These are phyloP conservation scores for Synanthedon formicaeformis DNA, from an alignment of 2,888 invertebrate genomes.

Conservation along the genomic window DNA sequence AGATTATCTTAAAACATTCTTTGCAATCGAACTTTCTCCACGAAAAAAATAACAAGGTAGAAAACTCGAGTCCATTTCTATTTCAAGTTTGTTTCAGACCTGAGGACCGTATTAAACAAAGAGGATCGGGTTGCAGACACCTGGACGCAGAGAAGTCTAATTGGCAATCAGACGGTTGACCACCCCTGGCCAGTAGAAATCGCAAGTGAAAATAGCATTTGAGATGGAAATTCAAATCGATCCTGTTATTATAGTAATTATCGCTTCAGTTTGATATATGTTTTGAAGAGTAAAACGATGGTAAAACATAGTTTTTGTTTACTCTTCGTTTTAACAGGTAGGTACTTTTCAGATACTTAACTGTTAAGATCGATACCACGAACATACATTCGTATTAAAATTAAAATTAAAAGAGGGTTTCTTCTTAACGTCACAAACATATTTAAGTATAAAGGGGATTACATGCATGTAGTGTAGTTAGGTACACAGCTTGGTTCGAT, in stretches of 20 bases:
- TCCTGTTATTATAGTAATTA: background rate
- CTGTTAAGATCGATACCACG: no score
- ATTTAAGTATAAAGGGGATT: no score
- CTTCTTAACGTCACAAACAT: no score
- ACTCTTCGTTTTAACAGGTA: no score
- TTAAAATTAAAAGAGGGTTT: no score
- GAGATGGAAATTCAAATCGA: background rate
- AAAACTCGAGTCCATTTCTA: background rate
- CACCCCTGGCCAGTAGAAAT: slow-evolving; percentile 12
- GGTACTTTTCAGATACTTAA: no score
- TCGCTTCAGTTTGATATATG: no score
- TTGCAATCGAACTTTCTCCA: slow-evolving; percentile 16
- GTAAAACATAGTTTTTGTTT: no score
- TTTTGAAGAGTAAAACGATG: no score
- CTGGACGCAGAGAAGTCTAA: slow-evolving; percentile 27
- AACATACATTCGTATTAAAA: no score
- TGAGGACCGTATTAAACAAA: slow-evolving; percentile 23
- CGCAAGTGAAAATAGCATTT: background rate
- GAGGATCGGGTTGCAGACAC: slow-evolving; percentile 25
- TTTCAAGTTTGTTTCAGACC: slow-evolving; percentile 21
- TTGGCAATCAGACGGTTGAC: slow-evolving; percentile 41
- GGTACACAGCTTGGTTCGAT: slow-evolving; percentile 27
- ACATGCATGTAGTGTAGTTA: background rate
- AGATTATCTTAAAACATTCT: slow-evolving; percentile 24
- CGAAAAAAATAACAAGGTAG: slow-evolving; percentile 1